Conservation (phyloP, 2,888 invertebrate species). For the Bombylius major region DNA sequence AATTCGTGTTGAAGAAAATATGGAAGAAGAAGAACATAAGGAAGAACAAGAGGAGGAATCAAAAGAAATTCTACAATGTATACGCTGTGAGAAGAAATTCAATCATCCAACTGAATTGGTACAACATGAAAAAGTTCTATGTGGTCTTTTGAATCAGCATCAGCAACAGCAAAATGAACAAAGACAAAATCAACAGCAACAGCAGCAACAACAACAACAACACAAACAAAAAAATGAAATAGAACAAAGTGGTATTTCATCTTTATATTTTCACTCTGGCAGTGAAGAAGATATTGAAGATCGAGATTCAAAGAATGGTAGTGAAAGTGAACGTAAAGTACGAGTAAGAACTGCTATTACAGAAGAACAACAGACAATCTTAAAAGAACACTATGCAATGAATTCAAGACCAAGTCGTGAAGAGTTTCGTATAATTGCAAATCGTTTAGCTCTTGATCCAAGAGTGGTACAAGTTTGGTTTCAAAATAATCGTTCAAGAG, state of each 20-base stretch:
- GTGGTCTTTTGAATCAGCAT: slow-evolving; percentile 40
- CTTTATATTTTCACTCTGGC: slow-evolving; percentile 33
- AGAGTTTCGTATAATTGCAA: slow-evolving; percentile 81
- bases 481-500: slow-evolving; percentile 86
- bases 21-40: slow-evolving; percentile 10
- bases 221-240: slow-evolving; percentile 23
- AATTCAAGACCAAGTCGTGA: slow-evolving; percentile 92
- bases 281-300: slow-evolving; percentile 49
- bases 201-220: slow-evolving; percentile 41
- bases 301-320: slow-evolving; percentile 42
- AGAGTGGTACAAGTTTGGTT: slow-evolving; percentile 91
- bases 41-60: slow-evolving; percentile 17
- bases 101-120: slow-evolving; percentile 46
- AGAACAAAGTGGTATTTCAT: slow-evolving; percentile 10
- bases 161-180: slow-evolving; percentile 54
- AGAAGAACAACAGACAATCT: slow-evolving; percentile 80
- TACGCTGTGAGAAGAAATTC: slow-evolving; percentile 46
- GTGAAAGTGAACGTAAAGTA: slow-evolving; percentile 62
- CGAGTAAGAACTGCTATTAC: slow-evolving; percentile 88
- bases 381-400: slow-evolving; percentile 77
- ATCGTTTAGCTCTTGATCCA: slow-evolving; percentile 58
- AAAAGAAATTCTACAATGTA: slow-evolving; percentile 39
- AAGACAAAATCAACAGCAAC: slow-evolving; percentile 58
- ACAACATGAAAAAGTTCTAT: slow-evolving; percentile 59
- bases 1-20: slow-evolving; percentile 15